These are phyloP conservation scores for Zeuzera pyrina DNA, from an alignment of 2,888 invertebrate genomes.

Conservation along the genomic window DNA sequence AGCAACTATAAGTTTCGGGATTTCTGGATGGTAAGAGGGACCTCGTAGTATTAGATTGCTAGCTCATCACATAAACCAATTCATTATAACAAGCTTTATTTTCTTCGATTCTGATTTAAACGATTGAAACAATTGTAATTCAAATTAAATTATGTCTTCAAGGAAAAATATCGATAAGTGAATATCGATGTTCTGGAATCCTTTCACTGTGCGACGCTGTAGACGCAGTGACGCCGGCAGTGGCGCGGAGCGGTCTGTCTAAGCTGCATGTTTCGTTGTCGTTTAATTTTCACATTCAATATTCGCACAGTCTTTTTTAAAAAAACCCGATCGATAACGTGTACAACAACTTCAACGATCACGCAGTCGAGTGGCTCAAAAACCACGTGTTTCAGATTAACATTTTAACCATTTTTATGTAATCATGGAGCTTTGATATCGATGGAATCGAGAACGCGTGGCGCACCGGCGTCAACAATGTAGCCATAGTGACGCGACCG, in stretches of 20 bases:
- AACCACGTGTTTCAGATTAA: conserved; percentile 14
- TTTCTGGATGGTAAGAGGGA: too few species aligned
- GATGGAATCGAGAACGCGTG: conserved; percentile 38
- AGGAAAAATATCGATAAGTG: too few species aligned
- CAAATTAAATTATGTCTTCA: too few species aligned
- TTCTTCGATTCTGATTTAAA: too few species aligned
- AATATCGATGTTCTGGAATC: too few species aligned
- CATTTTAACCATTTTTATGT: conserved; percentile 27
- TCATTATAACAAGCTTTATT: too few species aligned
- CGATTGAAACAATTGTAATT: too few species aligned
- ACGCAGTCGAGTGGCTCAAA: conserved; percentile 8
- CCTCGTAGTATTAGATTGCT: too few species aligned
- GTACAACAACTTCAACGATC: conserved; percentile 18
- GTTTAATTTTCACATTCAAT: conserved; percentile 9
- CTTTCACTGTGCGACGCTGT: too few species aligned
- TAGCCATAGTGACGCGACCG: conserved; percentile 63
- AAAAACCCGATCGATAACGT: conserved; percentile 27
- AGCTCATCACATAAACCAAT: too few species aligned
- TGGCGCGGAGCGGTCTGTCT: conserved; percentile 47
- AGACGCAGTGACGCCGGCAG: conserved; percentile 24
- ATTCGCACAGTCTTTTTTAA: conserved; percentile 6
- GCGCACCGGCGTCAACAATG: conserved; percentile 63
- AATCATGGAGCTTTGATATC: conserved; percentile 23
- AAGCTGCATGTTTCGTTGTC: conserved; percentile 26
- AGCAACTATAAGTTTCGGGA: too few species aligned